Evolutionary conservation across 2,888 invertebrate genomes (phyloP), one percentile per base, ranked within the genome.

Genomic region (Arrhopalites spinosus): DNA sequence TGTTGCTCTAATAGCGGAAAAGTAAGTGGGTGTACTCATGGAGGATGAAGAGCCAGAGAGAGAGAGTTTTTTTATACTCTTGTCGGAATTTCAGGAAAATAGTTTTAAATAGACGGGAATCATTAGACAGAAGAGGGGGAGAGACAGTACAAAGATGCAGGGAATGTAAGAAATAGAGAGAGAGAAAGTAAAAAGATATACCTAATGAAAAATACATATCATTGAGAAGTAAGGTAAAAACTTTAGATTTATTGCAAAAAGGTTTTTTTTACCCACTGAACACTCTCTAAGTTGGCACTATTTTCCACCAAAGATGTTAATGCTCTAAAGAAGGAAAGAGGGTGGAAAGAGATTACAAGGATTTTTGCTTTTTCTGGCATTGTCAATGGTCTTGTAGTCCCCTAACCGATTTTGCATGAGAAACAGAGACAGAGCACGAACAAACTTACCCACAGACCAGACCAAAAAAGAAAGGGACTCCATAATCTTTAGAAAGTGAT

Each of bases 311-410:
- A 15, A 50, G n/a, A 15, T 36, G 36, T 11, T 36, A 36, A 36
- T 36, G 11, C 36, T 36, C 36, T 11, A 11, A 11, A 3, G 11
- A 36, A 36, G 11, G 36, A 11, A 3, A 36, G 11, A 36, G 11
- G 36, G 29, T 8, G 27, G 17, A 17, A 63, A 15, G 63, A 63
- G 63, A 63, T 63, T 63, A 63, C 63, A 63, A 63, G 63, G 63
- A 63, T 29, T 63, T n/a, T 63, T 63, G 63, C 23, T 30, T 63
- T 63, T 63, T 29, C 36, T 36, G 36, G 36, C 36, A 36, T 36
- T 36, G 36, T 36, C 36, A 36, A 36, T 36, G 36, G 36, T 11
- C 3, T 3, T 7, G 36, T 11, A 36, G 36, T 7, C 5, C 5
- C 36, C 36, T 36, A 11, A 36, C 5, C 36, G 5, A 7, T 7